Conservation (phyloP, 2,113 vertebrate genomes). For the Spheniscus mendiculus region DNA sequence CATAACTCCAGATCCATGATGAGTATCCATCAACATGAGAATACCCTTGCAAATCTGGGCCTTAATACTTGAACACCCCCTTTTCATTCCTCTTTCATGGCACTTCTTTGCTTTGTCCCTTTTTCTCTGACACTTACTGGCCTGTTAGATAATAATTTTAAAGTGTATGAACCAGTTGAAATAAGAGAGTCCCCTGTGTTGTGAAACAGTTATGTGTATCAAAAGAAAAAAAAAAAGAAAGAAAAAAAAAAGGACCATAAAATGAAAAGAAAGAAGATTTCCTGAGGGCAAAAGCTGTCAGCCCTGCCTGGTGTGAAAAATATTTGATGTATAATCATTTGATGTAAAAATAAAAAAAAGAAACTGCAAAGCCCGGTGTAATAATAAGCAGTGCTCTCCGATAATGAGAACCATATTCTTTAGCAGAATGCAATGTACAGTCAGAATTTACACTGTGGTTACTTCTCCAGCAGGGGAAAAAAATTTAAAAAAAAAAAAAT, state of each 20-base stretch:
- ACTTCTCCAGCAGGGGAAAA: not conserved
- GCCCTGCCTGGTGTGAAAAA: not conserved
- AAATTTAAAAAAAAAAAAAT: not conserved
- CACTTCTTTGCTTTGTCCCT: not conserved
- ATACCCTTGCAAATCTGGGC: not conserved
- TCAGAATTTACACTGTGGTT: not conserved
- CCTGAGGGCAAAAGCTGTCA: not conserved
- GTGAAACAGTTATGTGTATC: not conserved
- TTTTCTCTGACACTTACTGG: not conserved
- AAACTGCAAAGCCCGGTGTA: not conserved
- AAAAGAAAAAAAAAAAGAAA: not conserved
- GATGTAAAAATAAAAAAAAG: not conserved
- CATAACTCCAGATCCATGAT: not conserved
- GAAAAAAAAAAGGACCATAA: not conserved
- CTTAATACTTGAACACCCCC: not conserved
- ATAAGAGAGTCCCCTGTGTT: not conserved
- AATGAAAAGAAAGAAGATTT: not conserved
- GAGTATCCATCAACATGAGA: not conserved
- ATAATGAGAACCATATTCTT: conserved; percentile 12
- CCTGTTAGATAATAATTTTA: not conserved
- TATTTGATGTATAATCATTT: not conserved
- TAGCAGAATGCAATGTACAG: not conserved
- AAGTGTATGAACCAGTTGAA: not conserved
- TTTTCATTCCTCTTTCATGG: not conserved
- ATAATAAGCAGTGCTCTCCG: not conserved